These are phyloP conservation scores for Polydrusus cervinus DNA, from an alignment of 2,888 invertebrate species.

Conservation along the genomic window DNA sequence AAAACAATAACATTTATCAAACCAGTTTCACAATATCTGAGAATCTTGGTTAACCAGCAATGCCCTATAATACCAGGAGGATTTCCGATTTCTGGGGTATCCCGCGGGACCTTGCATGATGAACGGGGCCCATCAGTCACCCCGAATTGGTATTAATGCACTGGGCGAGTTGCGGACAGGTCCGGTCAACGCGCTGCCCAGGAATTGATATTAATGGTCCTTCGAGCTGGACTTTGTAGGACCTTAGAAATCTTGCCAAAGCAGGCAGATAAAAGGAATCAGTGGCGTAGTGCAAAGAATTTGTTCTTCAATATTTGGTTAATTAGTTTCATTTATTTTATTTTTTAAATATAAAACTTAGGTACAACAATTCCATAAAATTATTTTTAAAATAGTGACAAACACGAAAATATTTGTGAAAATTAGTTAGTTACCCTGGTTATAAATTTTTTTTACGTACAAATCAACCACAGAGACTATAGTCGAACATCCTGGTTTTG, in stretches of 20 bases:
- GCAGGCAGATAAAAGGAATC: slow-evolving; percentile 58
- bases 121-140: slow-evolving; percentile 71
- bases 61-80: slow-evolving; percentile 33
- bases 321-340: no score
- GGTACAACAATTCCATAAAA: no score
- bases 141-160: slow-evolving; percentile 72
- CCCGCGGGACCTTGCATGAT: slow-evolving; percentile 70
- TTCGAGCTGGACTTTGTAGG: slow-evolving; percentile 60
- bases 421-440: no score
- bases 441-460: no score
- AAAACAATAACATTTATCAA: not conserved
- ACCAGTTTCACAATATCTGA: slow-evolving; percentile 4
- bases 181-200: slow-evolving; percentile 48
- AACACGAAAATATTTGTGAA: no score
- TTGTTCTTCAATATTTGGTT: no score
- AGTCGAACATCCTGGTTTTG: no score
- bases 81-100: slow-evolving; percentile 56
- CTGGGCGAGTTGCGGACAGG: slow-evolving; percentile 62
- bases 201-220: slow-evolving; percentile 71
- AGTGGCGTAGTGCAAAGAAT: slow-evolving; percentile 45
- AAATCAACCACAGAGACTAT: no score
- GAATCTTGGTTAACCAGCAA: slow-evolving; percentile 35
- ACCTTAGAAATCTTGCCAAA: slow-evolving; percentile 66
- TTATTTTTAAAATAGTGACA: no score
- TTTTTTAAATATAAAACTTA: no score